Evolutionary conservation across 23 tunicate genomes (phyloP), one percentile per base, ranked within the genome.

Genomic region (Ascidia mentula): DNA sequence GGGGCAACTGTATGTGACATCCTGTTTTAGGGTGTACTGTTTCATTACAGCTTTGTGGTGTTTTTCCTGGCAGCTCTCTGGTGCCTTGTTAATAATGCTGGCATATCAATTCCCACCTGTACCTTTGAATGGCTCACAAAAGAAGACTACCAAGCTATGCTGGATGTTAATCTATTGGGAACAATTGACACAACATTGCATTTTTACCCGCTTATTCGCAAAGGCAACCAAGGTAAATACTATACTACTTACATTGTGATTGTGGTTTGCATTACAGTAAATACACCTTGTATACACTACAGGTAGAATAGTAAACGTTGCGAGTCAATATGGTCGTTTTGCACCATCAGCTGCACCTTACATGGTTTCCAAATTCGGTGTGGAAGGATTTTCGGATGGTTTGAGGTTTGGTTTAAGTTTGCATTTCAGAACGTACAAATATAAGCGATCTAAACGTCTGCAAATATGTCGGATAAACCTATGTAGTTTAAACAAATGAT

Each of bases 231-330:
- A 81, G 85, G 85, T 60, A 28, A 15, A 15, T 42, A 53, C 24
- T 20, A 20, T 9, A 12, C 12, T 42, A 42, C 53, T 9, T 12
- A 15, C 53, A 12, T 42, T 42, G 12, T 9, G 15, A 42, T 9
- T 42, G 53, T 12, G 15, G 53, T 9, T 42, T 9, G 15, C 53
- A 9, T 42, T 12, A 42, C 53, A 53, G 1, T 53, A 20, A 28
- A n/a, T n/a, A n/a, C n/a, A n/a, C n/a, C n/a, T 28, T 53, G 65
- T 53, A 42, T 9, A 42, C 24, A 20, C 28, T 9, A n/a, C 69
- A 81, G 85, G 85, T 33, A 72, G 85, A 72, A 81, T 81, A 40
- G 85, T 81, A 9, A 81, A 81, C 60, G 42, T 81, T 32, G 85
- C 85, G 1, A 81, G 85, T 38, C 40, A 69, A 24, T 81, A n/a